Base-by-base conservation (phyloP, 2,888 invertebrate species). In the Campoplex capitator region DNA sequence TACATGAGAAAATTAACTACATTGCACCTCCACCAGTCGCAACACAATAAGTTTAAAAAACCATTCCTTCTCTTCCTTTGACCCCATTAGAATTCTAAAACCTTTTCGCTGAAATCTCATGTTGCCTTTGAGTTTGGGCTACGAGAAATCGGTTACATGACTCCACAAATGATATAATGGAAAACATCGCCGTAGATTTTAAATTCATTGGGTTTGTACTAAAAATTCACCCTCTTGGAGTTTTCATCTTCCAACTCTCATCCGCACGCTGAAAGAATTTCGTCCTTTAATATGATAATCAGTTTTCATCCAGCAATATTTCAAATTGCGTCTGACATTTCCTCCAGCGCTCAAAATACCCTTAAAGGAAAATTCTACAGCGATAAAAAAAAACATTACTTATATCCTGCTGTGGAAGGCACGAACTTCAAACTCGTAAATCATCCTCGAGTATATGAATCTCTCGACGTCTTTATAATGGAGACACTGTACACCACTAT, bases 401-500 rank as follows among this genome's bases (percentile, higher is more conserved):
- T 62, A 58, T 62, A 58, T 75, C 45, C 51, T 54, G 32, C 68
- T 13, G 42, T 51, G 51, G n/a, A 68, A 77, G 54, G 56, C 56
- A 28, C 48, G 54, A 18, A 38, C 38, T 54, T 28, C 11, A 42
- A 54, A 54, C 67, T 77, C 78, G 28, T 70, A 56, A 78, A 70
- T 70, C 78, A 78, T 56, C 23, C 56, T 54, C 67, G 23, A 51
- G 38, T 38, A 35, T 67, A 77, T 77, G 51, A 51, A 32, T 77
- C 42, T 68, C 56, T 70, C 68, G 78, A 56, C 78, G 56, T 54
- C 56, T 68, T 28, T 56, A 42, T 35, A 77, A 48, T 65, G 62
- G 62, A 62, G 62, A 76, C 48, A 28, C 38, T 35, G 54, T 65
- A 68, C 54, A 23, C 42, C 56, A 82, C 56, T 67, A 75, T 82